phyloP scores from a whole-genome alignment of 2,113 vertebrate genomes.

The Gallinago media region DNA sequence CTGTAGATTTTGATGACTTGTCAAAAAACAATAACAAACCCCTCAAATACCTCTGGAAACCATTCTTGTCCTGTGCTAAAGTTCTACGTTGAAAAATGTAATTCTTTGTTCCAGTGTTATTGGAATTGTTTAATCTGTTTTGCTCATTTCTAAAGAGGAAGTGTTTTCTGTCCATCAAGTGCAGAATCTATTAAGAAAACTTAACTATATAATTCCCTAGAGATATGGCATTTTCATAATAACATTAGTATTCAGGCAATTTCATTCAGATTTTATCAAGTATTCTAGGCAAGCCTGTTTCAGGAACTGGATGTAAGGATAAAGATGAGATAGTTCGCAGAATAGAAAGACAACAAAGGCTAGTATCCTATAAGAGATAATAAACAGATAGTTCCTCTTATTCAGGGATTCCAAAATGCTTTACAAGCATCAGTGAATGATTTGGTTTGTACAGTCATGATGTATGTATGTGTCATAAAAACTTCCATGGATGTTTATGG shows the following conservation, averaged over 20 bases:
- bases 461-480: background rate
- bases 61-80: background rate
- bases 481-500: background rate
- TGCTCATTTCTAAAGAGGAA: background rate
- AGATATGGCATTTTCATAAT: background rate
- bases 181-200: background rate
- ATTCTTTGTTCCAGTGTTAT: background rate
- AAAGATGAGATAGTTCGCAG: background rate
- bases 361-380: background rate
- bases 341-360: background rate
- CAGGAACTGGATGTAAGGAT: background rate
- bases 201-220: background rate
- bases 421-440: background rate
- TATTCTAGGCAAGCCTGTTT: background rate
- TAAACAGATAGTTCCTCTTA: background rate
- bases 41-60: background rate
- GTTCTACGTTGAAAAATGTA: background rate
- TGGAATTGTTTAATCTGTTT: background rate
- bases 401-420: background rate
- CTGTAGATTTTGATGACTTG: background rate
- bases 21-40: background rate
- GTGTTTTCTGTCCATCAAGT: background rate
- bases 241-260: background rate
- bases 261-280: conserved; percentile 27
- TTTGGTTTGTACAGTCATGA: background rate